Evolutionary conservation across 2,113 vertebrate genomes (phyloP).

Genomic region (Erythrocercus mccallii): DNA sequence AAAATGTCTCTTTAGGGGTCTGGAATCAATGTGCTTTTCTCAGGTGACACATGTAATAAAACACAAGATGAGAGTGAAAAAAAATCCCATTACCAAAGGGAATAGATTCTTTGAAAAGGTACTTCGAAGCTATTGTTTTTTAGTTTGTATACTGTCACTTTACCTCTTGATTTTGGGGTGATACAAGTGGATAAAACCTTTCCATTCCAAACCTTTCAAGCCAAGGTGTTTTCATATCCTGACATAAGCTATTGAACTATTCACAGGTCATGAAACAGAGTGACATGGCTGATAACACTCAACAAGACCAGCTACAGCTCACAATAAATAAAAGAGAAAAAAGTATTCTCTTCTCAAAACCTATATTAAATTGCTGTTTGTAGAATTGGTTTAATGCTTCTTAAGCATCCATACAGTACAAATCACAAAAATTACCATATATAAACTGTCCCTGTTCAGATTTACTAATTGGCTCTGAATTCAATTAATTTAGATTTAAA

Average conservation of each 20-base stretch:
- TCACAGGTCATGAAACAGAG: background rate
- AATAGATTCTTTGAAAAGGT: conserved; percentile 1
- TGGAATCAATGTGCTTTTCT: background rate
- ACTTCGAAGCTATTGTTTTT: background rate
- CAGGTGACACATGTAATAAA: background rate
- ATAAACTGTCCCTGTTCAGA: background rate
- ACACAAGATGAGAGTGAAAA: background rate
- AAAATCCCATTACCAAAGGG: background rate
- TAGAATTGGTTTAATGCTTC: background rate
- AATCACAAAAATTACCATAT: background rate
- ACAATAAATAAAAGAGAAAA: background rate
- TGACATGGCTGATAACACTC: conserved; percentile 1
- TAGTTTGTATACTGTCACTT: background rate
- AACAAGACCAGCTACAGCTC: background rate
- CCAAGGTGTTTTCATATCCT: background rate
- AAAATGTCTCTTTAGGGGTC: background rate
- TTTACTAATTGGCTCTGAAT: background rate
- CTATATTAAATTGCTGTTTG: background rate
- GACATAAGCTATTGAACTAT: background rate
- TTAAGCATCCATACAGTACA: background rate
- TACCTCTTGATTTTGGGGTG: background rate
- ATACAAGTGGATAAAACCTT: background rate
- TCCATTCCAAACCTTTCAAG: background rate
- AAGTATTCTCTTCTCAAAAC: background rate
- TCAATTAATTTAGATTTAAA: background rate